Base-by-base conservation (phyloP, 2,797 vertebrate species). In the Gila robusta region DNA sequence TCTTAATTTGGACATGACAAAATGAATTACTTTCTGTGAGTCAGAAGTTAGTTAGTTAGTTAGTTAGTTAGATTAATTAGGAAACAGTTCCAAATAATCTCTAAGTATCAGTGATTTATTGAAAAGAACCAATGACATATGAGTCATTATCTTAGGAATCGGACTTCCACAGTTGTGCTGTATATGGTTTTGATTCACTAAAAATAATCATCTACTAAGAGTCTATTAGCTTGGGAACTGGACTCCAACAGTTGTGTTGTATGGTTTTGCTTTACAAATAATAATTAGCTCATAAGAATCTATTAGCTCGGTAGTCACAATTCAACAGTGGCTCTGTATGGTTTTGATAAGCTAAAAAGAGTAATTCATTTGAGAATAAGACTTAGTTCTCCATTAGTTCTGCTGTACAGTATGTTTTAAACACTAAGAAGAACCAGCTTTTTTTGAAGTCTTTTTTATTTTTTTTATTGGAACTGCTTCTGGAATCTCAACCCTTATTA, bases 351-450 rank as follows among this genome's bases (percentile, higher is more conserved):
- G 17, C 71, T 47, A 17, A 47, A 74, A 52, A 32, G 9, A 21
- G 4, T 32, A 9, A 52, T 74, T 76, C 47, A 6, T 28, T 35
- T 52, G 19, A 59, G 56, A 54, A 76, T 35, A 19, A 76, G 72
- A 74, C 74, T 37, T n/a, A n/a, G n/a, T n/a, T n/a, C n/a, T 56
- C 14, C 32, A 56, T 77, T 77, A 56, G 19, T 77, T 56, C 6
- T 23, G 49, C 32, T 37, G 49, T 77, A 28, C 5, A 28, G n/a
- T 64, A 37, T 37, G 32, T 77, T 54, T 76, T 72, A 14, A 77
- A 6, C 28, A 28, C 72, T 32, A 74, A 35, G 19, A 54, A 52
- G 32, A 76, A 54, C 0, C 44, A 23, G 49, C 10, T 23, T 3
- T 19, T 6, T 47, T 47, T 47, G 12, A 35, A 76, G 9, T 8